phyloP scores from a whole-genome alignment of 2,888 invertebrate species.

The Octodonta nipae region DNA sequence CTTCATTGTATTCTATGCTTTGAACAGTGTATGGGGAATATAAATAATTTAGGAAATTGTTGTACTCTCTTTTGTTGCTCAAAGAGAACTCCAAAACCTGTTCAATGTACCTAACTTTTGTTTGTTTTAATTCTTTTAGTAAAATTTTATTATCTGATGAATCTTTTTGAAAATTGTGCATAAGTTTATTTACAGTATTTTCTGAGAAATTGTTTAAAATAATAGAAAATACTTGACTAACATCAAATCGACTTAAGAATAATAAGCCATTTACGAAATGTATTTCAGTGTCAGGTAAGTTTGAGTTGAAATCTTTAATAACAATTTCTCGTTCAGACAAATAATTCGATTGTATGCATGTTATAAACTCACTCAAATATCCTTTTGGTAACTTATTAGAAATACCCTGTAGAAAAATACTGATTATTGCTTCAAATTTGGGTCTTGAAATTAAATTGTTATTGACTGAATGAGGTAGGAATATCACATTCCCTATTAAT shows the following conservation, averaged over 20 bases:
- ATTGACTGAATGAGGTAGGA: slow-evolving; percentile 17
- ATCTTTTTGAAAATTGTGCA: slow-evolving; percentile 12
- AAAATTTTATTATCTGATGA: slow-evolving; percentile 12
- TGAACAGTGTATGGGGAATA: slow-evolving; percentile 16
- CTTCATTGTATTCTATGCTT: slow-evolving; percentile 16
- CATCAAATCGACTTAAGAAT: slow-evolving; percentile 12
- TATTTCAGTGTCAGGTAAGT: too few species aligned
- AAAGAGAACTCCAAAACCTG: slow-evolving; percentile 23
- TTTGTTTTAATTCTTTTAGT: slow-evolving; percentile 17
- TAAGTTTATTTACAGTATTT: slow-evolving; percentile 11
- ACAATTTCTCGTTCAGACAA: too few species aligned
- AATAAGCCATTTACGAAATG: slow-evolving; percentile 23
- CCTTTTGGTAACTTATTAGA: too few species aligned
- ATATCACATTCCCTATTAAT: slow-evolving; percentile 18
- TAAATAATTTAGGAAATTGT: slow-evolving; percentile 16
- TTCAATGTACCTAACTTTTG: too few species aligned
- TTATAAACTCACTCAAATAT: too few species aligned
- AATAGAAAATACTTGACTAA: too few species aligned
- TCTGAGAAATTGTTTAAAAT: too few species aligned
- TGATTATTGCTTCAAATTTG: too few species aligned
- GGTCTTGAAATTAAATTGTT: slow-evolving; percentile 17
- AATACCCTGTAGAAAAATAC: too few species aligned
- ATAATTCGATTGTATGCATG: too few species aligned
- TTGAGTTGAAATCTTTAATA: too few species aligned
- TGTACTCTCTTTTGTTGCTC: slow-evolving; percentile 15